Conservation (phyloP, 2,888 invertebrate species). For the Eupithecia insigniata region DNA sequence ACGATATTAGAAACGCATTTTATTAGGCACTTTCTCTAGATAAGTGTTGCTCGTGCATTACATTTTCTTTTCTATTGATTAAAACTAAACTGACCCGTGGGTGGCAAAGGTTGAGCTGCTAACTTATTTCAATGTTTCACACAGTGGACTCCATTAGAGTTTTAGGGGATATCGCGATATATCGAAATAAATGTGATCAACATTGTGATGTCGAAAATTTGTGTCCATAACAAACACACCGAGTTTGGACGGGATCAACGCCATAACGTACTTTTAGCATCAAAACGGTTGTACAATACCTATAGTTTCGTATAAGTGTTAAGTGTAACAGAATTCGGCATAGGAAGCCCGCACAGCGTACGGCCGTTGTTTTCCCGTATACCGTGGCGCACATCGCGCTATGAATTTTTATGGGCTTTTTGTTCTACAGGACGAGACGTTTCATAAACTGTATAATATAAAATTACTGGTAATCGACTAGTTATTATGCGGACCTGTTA, state of each 20-base stretch:
- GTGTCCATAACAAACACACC: too few species aligned
- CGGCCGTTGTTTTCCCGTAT: constrained; percentile 66
- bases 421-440: constrained; percentile 47
- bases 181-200: not conserved
- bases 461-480: constrained; percentile 33
- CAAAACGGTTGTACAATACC: too few species aligned
- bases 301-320: not conserved
- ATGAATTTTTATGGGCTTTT: constrained; percentile 66
- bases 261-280: too few species aligned
- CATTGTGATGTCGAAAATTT: not conserved
- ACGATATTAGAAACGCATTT: constrained; percentile 18
- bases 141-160: not conserved
- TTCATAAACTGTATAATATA: constrained; percentile 42
- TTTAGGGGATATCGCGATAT: not conserved
- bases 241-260: too few species aligned
- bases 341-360: constrained; percentile 48
- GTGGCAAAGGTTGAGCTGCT: not conserved
- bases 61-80: not conserved
- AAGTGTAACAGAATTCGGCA: constrained; percentile 45
- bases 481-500: constrained; percentile 30
- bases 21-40: constrained; percentile 25
- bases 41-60: constrained; percentile 26
- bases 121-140: not conserved
- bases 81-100: not conserved
- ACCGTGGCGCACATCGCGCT: constrained; percentile 50